Base-by-base conservation (phyloP, 2,113 vertebrate genomes). In the Redunca redunca region DNA sequence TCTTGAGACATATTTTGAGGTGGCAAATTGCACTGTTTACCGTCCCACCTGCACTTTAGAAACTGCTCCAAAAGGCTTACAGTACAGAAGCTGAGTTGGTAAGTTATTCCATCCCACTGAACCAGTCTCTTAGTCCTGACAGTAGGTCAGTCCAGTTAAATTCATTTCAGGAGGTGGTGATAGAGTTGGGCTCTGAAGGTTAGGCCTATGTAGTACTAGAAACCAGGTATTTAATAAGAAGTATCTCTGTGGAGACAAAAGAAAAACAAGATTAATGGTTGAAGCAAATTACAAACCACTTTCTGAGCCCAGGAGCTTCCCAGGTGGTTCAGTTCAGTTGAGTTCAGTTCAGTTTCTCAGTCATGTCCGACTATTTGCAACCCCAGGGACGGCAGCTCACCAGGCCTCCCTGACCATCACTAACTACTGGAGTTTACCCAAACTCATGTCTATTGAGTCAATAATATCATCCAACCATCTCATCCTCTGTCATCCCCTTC, bases 311-410 rank as follows among this genome's bases (percentile, higher is more conserved):
- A 52, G 19, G 36, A 74, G 11, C 71, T 74, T 74, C 40, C 23
- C 36, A 43, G 12, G 12, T 77, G 36, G 23, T 43, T 43, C 36
- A 12, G 19, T 23, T 40, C 9, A 67, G 33, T 36, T 33, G 17
- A 71, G n/a, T 71, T 71, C 19, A 40, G 19, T 71, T 71, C 19
- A 71, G 67, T 12, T 23, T 9, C 19, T 71, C 67, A 71, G n/a
- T 71, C n/a, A 23, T 40, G 67, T 40, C n/a, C 0, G 2, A 71
- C 67, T 23, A 6, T 71, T 23, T 36, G 4, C n/a, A 21, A 71
- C 17, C 9, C 64, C 9, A 71, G 23, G n/a, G 19, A 36, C 64
- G 6, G 9, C 9, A 71, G 64, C n/a, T 23, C 5, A 0, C n/a
- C n/a, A 71, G 19, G n/a, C 64, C 64, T 71, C 67, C 67, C 67